Base-by-base conservation (phyloP, 2,888 invertebrate species). In the Andrena marginata region DNA sequence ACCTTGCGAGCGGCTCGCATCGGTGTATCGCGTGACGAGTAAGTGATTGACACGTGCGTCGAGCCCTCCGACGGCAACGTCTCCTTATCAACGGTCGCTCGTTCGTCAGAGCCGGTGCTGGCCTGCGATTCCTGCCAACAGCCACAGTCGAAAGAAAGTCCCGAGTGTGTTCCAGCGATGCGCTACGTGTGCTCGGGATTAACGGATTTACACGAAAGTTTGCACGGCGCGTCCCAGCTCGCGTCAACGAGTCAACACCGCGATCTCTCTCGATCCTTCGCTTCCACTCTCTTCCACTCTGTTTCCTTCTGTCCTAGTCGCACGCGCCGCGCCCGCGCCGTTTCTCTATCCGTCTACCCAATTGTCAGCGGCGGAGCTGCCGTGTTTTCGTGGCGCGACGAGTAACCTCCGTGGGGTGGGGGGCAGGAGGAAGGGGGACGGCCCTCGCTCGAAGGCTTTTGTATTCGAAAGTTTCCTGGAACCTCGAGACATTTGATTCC, bases 1-100 rank as follows among this genome's bases (percentile, higher is more conserved):
- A 77, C 63, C 63, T 77, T 77, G 70, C 64, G 26, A 20, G 56
- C 7, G 13, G 7, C 7, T 20, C 48, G 62, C 80, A 80, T 74
- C 35, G 75, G 56, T 51, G 73, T 65, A 59, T 89, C 86, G 89
- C 92, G 91, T 92, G 91, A 87, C 88, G 85, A 84, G 76, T 42
- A 84, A 83, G 85, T 91, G 91, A 90, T 90, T 80, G 87, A 79
- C 87, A 90, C 90, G 90, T 92, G 91, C 87, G 87, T 78, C 90
- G 90, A 89, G 90, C 89, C 90, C 88, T 84, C 85, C 51, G 77
- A 89, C 87, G 84, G 84, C 51, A 77, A 20, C 51, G 72, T 49
- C 49, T 59, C 13, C 69, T 82, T 85, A 85, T 89, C 87, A 67
- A 8, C 72, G 80, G 49, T 60, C 60, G 65, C 69, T 64, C 26